Evolutionary conservation across 2,797 vertebrate species (phyloP), one percentile per base, ranked within the genome.

Genomic region (Pantherophis vulpinus): DNA sequence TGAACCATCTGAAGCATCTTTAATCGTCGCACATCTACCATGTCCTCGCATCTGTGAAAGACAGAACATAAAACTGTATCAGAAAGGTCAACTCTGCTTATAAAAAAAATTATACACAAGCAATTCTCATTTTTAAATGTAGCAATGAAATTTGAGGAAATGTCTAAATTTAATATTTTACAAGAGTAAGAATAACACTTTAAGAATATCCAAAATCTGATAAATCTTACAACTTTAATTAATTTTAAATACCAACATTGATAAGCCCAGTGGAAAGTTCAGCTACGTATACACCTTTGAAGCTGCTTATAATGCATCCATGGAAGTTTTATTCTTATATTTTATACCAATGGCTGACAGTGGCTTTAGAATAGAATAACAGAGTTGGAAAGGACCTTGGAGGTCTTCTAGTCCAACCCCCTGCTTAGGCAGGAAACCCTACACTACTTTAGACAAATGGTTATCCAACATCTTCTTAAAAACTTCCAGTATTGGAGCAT

Each of bases 1-100:
- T 99, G 99, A 29, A 99, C 99, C 99, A 99, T 99, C 97, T 99
- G 99, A 74, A 99, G 98, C 99, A 99, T 99, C 98, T 99, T 99
- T 96, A 99, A 97, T 93, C 99, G 98, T 93, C 99, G 98, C 59
- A 99, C 99, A 1, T 99, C 99, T 92, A 99, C 99, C 99, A 99
- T 99, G 97, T 99, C 99, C 97, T 99, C 99, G 97, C 99, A 99
- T 97, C 99, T 99, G 94, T 90, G 47, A 88, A 95, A 93, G 8
- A 55, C 94, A 95, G 95, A 95, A 92, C 29, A 88, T 58, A 87
- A 0, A 94, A 74, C 0, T 92, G 23, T 51, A 96, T 88, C 94
- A 66, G 32, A 18, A 94, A 11, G 58, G 10, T 74, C 6, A 66
- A 90, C 23, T 86, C 59, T 14, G 37, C 37, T 42, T n/a, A 89